Evolutionary conservation across 2,797 vertebrate species (phyloP).

Genomic region (Chelmon rostratus): DNA sequence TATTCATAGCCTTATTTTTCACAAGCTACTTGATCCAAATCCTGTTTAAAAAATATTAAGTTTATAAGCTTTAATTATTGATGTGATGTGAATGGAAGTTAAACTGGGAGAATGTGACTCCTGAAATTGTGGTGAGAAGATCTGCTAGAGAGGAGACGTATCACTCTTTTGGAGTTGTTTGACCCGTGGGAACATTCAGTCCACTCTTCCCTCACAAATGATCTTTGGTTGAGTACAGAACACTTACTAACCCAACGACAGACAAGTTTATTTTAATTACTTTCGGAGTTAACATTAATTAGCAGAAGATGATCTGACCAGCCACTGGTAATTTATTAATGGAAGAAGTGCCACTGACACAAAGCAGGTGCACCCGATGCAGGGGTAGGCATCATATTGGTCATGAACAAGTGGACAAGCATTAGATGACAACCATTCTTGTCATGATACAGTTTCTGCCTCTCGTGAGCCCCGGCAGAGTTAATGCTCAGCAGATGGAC

Average conservation of each 20-base stretch:
- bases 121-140: background rate
- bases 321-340: background rate
- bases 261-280: background rate
- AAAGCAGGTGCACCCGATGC: background rate
- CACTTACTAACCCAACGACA: background rate
- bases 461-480: background rate
- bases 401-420: background rate
- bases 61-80: background rate
- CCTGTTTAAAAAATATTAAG: no score
- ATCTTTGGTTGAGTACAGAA: background rate
- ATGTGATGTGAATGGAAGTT: background rate
- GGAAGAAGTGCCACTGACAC: background rate
- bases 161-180: background rate
- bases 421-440: background rate
- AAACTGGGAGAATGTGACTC: background rate
- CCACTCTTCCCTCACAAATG: background rate
- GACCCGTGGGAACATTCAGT: background rate
- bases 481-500: background rate
- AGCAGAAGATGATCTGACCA: background rate
- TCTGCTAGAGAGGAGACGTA: background rate
- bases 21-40: no score
- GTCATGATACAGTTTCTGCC: background rate
- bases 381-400: background rate
- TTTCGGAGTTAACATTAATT: background rate
- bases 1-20: no score